Conservation (phyloP, 2,113 vertebrate genomes). For the Nipponia nippon region DNA sequence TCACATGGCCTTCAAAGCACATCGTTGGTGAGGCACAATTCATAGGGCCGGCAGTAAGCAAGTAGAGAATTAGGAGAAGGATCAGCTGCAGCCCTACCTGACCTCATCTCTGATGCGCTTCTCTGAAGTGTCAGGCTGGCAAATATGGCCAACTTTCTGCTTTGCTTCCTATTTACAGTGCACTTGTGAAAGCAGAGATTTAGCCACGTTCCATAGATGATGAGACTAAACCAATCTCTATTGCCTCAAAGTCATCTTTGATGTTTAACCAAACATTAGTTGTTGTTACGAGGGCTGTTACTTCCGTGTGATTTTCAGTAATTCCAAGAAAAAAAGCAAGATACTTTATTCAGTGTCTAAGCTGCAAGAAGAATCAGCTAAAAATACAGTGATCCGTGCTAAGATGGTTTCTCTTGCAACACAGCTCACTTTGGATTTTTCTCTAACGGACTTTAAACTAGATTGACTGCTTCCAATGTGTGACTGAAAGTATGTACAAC, state of each 20-base stretch:
- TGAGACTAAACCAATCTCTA: not conserved
- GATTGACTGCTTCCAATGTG: not conserved
- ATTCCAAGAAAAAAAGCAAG: not conserved
- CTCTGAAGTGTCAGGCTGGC: not conserved
- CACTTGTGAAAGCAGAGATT: not conserved
- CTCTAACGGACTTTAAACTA: not conserved
- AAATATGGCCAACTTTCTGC: not conserved
- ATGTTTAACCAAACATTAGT: not conserved
- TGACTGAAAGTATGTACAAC: not conserved
- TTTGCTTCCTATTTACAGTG: not conserved
- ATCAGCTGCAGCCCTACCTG: not conserved
- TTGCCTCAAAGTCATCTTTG: not conserved
- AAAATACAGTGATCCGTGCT: not conserved
- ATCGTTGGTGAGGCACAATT: fast-evolving
- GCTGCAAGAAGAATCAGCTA: not conserved
- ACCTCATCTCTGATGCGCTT: not conserved
- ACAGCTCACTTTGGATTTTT: not conserved
- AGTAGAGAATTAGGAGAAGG: too few species aligned
- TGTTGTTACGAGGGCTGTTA: not conserved
- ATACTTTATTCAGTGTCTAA: not conserved
- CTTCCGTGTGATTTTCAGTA: not conserved
- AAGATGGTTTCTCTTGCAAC: not conserved
- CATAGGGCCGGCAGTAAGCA: not conserved
- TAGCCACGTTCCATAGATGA: not conserved
- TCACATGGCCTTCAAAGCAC: fast-evolving